Conservation (phyloP, 2,797 vertebrate genomes). For the Darevskia mixta region DNA sequence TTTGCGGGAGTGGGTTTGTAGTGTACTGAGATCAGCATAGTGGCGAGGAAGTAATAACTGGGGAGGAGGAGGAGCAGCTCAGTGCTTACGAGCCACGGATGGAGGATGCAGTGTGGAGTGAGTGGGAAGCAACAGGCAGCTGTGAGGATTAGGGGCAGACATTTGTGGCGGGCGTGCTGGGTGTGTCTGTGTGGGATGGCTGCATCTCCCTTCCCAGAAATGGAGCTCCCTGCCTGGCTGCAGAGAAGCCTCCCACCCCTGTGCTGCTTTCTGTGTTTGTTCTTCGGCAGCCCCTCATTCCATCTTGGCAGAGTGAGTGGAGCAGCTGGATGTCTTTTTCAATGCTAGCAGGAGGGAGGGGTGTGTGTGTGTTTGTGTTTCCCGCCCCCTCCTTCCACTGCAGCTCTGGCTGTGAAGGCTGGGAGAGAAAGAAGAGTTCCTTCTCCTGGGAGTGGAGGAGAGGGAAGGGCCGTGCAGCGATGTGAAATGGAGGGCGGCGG, state of each 20-base stretch:
- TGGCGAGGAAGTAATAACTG: background rate
- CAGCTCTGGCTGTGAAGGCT: background rate
- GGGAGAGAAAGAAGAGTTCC: background rate
- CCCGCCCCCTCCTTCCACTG: background rate
- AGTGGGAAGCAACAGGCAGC: background rate
- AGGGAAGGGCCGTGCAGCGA: background rate
- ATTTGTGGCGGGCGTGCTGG: background rate
- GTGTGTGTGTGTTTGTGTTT: background rate
- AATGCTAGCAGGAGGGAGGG: background rate
- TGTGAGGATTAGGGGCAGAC: background rate
- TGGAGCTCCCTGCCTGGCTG: background rate
- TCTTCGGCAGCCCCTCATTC: conserved; percentile 12
- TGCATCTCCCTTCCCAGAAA: conserved; percentile 2
- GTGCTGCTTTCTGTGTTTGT: background rate
- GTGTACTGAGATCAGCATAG: background rate
- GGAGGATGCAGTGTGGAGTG: accelerated
- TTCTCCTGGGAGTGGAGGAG: background rate
- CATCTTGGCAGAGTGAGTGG: conserved; percentile 20
- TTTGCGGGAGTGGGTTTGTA: background rate
- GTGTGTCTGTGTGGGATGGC: background rate
- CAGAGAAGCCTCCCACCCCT: background rate
- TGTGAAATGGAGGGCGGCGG: background rate
- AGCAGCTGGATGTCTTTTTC: conserved; percentile 34
- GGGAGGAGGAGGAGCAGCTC: background rate
- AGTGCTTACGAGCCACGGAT: background rate